Percentiles rank a stretch among this genome's conserved stretches.
Evolutionary conservation across 2,888 invertebrate genomes (phyloP).

Genomic region (Marronus borbonicus): DNA sequence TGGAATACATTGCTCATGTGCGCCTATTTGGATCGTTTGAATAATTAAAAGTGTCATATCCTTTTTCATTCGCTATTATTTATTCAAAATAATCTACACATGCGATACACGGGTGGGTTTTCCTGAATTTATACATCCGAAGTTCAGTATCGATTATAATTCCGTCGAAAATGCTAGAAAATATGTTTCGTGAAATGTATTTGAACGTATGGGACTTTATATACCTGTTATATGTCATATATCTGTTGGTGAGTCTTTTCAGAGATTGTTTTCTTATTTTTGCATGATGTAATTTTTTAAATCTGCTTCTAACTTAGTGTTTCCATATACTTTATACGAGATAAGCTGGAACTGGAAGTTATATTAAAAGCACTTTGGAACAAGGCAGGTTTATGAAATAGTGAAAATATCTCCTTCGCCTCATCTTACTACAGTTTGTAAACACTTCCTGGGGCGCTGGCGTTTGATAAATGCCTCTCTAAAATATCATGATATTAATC

Average conservation of each 20-base stretch:
- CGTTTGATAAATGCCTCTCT: not conserved
- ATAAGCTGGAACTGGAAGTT: not conserved
- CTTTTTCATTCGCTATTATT: not conserved
- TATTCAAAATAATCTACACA: not conserved
- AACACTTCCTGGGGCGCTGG: not conserved
- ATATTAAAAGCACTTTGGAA: not conserved
- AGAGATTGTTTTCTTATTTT: not conserved
- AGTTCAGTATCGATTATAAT: not conserved
- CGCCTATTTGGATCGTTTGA: not conserved
- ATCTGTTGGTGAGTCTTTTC: conserved; percentile 3
- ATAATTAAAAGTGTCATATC: not conserved
- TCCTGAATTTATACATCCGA: not conserved
- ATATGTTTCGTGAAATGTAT: not conserved
- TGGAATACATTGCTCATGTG: not conserved
- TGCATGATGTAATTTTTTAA: not conserved
- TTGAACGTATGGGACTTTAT: not conserved
- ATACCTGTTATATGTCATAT: not conserved
- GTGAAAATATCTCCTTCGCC: not conserved
- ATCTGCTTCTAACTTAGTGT: not conserved
- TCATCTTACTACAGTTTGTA: not conserved
- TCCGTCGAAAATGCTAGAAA: not conserved
- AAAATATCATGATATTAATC: not conserved
- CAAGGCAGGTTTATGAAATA: not conserved
- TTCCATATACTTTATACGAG: not conserved
- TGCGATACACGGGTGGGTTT: not conserved